phyloP scores from a whole-genome alignment of 2,888 invertebrate genomes.

The Eulithis testata region DNA sequence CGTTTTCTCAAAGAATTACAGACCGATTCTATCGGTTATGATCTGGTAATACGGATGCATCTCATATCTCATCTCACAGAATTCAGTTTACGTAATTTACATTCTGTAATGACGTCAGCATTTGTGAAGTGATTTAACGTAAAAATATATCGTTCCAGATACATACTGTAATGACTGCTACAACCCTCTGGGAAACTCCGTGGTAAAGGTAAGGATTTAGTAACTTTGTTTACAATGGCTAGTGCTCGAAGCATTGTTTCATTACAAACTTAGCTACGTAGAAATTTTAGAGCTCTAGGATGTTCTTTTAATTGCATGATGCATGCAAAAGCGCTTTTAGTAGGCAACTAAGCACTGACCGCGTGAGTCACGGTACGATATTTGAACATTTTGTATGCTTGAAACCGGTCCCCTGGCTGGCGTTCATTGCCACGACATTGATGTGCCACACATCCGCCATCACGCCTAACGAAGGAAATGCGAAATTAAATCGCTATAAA shows the following conservation, averaged over 20 bases:
- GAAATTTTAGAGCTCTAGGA: constrained; percentile 11
- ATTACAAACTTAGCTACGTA: not conserved
- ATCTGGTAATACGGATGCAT: not conserved
- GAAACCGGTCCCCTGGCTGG: constrained; percentile 53
- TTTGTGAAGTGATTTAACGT: constrained; percentile 8
- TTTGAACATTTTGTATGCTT: constrained; percentile 41
- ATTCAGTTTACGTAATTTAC: not conserved
- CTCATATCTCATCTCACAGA: not conserved
- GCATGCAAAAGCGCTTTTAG: constrained; percentile 30
- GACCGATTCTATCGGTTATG: not conserved
- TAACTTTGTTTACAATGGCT: constrained; percentile 1
- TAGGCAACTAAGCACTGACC: constrained; percentile 26
- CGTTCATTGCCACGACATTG: constrained; percentile 56
- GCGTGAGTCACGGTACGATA: constrained; percentile 52
- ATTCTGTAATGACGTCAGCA: constrained; percentile 8
- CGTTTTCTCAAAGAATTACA: not conserved
- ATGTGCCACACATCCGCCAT: constrained; percentile 28
- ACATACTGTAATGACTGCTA: constrained; percentile 47
- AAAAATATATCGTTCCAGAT: constrained; percentile 45
- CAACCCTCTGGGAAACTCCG: constrained; percentile 48
- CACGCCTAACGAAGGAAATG: constrained; percentile 23
- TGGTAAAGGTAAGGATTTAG: constrained; percentile 55
- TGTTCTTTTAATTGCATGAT: constrained; percentile 32
- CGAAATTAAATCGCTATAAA: constrained; percentile 24
- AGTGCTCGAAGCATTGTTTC: constrained; percentile 6